Conservation (phyloP, 2,113 vertebrate species). For the Alouatta palliata region DNA sequence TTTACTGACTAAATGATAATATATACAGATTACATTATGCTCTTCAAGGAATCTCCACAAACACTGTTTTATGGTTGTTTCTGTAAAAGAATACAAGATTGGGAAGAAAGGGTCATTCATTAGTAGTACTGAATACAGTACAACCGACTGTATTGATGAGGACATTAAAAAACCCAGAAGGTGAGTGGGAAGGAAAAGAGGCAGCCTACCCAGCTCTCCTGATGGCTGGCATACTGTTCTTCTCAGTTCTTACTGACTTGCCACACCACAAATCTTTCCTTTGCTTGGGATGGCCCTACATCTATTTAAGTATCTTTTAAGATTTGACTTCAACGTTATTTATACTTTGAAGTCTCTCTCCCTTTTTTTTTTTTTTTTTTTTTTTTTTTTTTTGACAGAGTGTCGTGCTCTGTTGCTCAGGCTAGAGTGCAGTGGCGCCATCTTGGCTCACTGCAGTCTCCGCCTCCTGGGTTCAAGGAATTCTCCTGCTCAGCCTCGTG, state of each 20-base stretch:
- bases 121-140: not conserved
- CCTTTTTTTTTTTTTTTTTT: too few species aligned
- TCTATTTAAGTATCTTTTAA: not conserved
- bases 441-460: too few species aligned
- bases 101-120: not conserved
- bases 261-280: not conserved
- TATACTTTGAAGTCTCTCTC: not conserved
- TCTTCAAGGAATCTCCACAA: not conserved
- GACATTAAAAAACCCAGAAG: not conserved
- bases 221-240: not conserved
- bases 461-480: too few species aligned
- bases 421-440: too few species aligned
- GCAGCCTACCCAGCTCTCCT: not conserved
- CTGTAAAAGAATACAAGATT: not conserved
- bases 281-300: not conserved
- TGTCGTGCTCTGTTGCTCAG: too few species aligned
- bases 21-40: not conserved
- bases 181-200: not conserved
- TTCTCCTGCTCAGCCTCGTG: too few species aligned
- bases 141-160: not conserved
- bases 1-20: not conserved
- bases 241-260: not conserved
- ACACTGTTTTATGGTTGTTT: not conserved
- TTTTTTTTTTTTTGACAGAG: too few species aligned
- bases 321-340: not conserved